Conservation (phyloP, 2,888 invertebrate species). For the Dorcus parallelipipedus region DNA sequence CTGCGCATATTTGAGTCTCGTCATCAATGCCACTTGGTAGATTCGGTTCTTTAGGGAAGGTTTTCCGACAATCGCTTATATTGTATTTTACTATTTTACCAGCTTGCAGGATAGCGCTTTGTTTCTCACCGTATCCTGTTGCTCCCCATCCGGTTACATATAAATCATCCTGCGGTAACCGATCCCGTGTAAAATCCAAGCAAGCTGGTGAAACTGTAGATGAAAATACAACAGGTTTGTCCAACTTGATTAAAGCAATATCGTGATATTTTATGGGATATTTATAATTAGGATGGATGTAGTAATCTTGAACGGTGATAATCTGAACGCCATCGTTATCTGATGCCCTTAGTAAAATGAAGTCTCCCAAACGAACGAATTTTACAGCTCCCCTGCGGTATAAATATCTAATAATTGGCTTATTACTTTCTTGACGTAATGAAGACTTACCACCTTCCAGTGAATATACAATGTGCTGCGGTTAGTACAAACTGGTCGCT, state of each 20-base stretch:
- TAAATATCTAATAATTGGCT: no score
- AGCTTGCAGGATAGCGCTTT: slow-evolving; percentile 44
- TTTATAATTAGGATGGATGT: slow-evolving; percentile 48
- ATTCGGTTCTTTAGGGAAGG: neutral
- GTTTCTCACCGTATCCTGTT: slow-evolving; percentile 30
- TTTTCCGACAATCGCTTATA: neutral
- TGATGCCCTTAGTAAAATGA: neutral
- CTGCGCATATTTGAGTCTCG: neutral
- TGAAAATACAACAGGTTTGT: slow-evolving; percentile 41
- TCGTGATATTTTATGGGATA: slow-evolving; percentile 50
- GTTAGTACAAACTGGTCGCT: slow-evolving; percentile 60
- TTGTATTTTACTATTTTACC: slow-evolving; percentile 46
- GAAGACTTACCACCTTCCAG: neutral
- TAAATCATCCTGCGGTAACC: slow-evolving; percentile 22
- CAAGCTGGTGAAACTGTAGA: slow-evolving; percentile 50
- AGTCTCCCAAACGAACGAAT: slow-evolving; percentile 17
- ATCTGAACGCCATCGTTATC: neutral
- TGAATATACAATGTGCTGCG: slow-evolving; percentile 58
- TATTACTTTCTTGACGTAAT: no score
- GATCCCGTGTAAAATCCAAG: slow-evolving; percentile 30
- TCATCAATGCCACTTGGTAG: neutral
- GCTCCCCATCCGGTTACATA: slow-evolving; percentile 52
- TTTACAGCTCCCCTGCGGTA: neutral
- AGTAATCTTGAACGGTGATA: slow-evolving; percentile 36
- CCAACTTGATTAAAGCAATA: slow-evolving; percentile 51